Evolutionary conservation across 2,888 invertebrate species (phyloP), one percentile per base, ranked within the genome.

Genomic region (Flexamia atlantica): DNA sequence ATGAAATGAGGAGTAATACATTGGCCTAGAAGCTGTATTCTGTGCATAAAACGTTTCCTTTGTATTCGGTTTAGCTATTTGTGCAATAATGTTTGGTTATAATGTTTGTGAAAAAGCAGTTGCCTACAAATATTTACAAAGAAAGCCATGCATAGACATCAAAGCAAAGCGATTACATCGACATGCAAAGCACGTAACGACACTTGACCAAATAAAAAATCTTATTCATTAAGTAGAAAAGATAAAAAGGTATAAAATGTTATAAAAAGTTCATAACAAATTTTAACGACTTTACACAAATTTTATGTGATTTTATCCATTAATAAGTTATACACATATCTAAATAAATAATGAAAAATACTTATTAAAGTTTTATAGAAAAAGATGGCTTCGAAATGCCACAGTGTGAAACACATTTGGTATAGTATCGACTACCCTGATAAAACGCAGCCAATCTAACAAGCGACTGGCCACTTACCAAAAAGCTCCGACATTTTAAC

Each of bases 351-450:
- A 83, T 83, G 83, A 79, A 79, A 83, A 83, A 79, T 83, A 83
- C 32, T 79, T 46, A 28, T 79, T 57, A 64, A 57, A 83, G 40
- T 23, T 53, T 83, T 64, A 80, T 83, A 83, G 80, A 83, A 83
- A 83, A 80, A 32, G 28, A 68, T 46, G 83, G 64, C 83, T 83
- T 80, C 9, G 80, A 83, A 83, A 83, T 64, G 80, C 80, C 83
- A 28, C 32, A 42, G 50, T 3, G 25, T 82, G 82, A 82, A 84
- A 84, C 84, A 84, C 84, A 82, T 83, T 32, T 82, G 84, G 84
- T 84, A 68, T 53, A 84, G 82, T 84, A 84, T 76, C 72, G 82
- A 81, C 82, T 84, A 84, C 84, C 84, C 84, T 84, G 84, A 84
- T 84, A 17, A 28, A 57, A n/a, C 7, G 50, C n/a, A 36, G 36